A percentile compares a stretch with the other conserved stretches of the same genome.
Evolutionary conservation across 1,140 invertebrate species (phyloP).

Genomic region (Lycorma delicatula): DNA sequence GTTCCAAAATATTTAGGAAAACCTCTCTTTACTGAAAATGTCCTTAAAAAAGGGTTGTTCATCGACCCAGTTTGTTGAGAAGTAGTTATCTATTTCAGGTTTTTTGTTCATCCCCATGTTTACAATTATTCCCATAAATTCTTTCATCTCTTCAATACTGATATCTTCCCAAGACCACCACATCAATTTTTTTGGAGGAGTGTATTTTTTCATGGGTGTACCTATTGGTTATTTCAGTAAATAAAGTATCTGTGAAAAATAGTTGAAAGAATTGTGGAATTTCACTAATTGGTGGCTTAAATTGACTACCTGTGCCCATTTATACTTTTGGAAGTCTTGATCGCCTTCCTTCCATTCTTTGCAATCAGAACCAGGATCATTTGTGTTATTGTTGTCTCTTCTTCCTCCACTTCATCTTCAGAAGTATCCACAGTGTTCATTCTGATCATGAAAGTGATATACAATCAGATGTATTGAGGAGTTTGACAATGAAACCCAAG

Average conservation of each 20-base stretch:
- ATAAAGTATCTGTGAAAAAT: constrained; percentile 1
- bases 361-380: too few relatives aligned
- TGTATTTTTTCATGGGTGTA: constrained; percentile 6
- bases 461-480: too few relatives aligned
- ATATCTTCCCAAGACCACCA: neutral
- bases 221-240: constrained; percentile 1
- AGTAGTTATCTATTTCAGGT: constrained; percentile 1
- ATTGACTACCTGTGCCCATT: neutral
- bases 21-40: constrained; percentile 5
- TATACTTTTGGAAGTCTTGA: neutral
- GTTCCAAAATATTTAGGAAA: constrained; percentile 5
- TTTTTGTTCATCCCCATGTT: constrained; percentile 6
- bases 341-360: neutral
- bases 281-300: neutral
- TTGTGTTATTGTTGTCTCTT: too few relatives aligned
- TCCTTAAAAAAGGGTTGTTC: constrained; percentile 12
- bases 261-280: constrained; percentile 5
- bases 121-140: neutral
- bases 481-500: too few relatives aligned
- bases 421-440: too few relatives aligned
- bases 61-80: constrained; percentile 2
- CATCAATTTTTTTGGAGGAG: constrained; percentile 7
- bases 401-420: neutral
- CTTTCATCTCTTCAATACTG: constrained; percentile 1
- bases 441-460: too few relatives aligned